phyloP scores from a whole-genome alignment of 2,113 vertebrate genomes.

The Hydrolagus affinis region DNA sequence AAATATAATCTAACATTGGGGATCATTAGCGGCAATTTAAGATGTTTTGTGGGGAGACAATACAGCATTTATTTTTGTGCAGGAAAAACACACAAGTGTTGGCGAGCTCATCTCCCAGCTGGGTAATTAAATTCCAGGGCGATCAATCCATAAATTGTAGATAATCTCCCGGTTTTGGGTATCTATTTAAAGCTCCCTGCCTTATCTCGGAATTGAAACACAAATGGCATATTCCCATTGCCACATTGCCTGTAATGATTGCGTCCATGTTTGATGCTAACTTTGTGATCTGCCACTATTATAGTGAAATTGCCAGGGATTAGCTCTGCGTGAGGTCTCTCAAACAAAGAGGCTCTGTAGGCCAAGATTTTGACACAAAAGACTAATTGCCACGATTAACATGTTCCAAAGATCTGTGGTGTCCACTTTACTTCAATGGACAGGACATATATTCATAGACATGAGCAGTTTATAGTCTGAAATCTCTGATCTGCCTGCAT shows the following conservation, averaged over 20 bases:
- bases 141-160: background rate
- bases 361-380: background rate
- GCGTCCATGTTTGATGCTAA: background rate
- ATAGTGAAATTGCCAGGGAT: background rate
- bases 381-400: background rate
- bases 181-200: background rate
- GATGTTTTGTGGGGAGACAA: no score
- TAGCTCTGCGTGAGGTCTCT: background rate
- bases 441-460: conserved; percentile 2
- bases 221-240: background rate
- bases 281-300: background rate
- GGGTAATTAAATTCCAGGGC: background rate
- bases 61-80: no score
- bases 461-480: background rate
- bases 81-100: no score
- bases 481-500: background rate
- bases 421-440: background rate
- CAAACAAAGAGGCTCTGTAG: background rate
- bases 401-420: background rate
- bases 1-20: no score
- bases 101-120: background rate
- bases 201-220: background rate
- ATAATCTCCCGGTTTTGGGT: background rate
- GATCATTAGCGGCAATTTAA: no score
- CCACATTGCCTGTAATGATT: background rate